These are phyloP conservation scores for Ptychodera flava DNA, from an alignment of 35 echinoderm and acorn worm genomes.

Conservation along the genomic window DNA sequence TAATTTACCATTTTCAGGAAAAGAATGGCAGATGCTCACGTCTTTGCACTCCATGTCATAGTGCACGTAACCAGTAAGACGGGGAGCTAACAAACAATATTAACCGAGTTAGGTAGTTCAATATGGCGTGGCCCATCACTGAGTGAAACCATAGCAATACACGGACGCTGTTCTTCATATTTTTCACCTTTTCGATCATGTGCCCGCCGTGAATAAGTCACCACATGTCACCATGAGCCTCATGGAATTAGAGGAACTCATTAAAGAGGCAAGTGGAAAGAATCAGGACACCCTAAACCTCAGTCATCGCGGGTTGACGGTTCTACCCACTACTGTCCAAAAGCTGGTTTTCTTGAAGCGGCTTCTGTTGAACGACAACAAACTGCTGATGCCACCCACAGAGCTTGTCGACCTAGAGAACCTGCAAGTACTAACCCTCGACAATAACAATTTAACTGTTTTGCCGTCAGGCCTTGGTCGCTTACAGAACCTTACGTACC, in stretches of 20 bases:
- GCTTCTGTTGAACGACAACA: slow-evolving; percentile 86
- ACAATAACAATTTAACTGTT: slow-evolving; percentile 81
- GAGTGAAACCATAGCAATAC: background rate
- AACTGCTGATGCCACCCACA: slow-evolving; percentile 76
- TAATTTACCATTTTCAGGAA: too few relatives aligned
- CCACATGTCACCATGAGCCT: background rate
- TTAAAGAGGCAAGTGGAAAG: slow-evolving; percentile 17
- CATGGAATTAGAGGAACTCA: slow-evolving; percentile 30
- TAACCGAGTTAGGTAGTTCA: background rate
- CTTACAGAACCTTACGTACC: slow-evolving; percentile 65
- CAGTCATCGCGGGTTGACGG: slow-evolving; percentile 60
- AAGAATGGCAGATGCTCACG: too few relatives aligned
- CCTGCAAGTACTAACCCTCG: slow-evolving; percentile 68
- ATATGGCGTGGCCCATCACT: background rate
- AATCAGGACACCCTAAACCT: slow-evolving; percentile 58
- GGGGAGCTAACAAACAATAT: too few relatives aligned
- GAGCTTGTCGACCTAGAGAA: slow-evolving; percentile 60
- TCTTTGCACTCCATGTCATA: too few relatives aligned
- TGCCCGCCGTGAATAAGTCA: too few relatives aligned
- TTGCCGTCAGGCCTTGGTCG: slow-evolving; percentile 74
- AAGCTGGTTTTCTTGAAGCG: slow-evolving; percentile 50
- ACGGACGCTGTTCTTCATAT: background rate
- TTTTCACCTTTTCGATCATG: background rate
- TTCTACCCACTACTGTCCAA: slow-evolving; percentile 58
- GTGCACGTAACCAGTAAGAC: too few relatives aligned